Percentiles rank a stretch among this genome's conserved stretches.
These are phyloP conservation scores for Nomada hirtipes DNA, from an alignment of 2,888 invertebrate genomes.

Conservation along the genomic window DNA sequence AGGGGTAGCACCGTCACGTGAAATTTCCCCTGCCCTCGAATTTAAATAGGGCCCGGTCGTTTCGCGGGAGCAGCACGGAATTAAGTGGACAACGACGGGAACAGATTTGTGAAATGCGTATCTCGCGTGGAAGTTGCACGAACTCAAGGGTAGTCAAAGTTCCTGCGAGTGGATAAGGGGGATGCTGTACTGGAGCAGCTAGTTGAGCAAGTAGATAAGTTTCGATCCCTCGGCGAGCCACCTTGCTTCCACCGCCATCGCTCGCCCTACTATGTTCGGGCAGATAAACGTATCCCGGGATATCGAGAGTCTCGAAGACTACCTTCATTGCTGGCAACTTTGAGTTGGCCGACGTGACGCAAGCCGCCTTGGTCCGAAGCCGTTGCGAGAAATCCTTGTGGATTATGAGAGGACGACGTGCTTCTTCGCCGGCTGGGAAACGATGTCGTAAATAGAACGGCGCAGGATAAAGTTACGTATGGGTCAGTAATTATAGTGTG, in stretches of 20 bases:
- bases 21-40: constrained; percentile 38
- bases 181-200: constrained; percentile 78
- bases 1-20: background rate
- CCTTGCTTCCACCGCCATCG: constrained; percentile 76
- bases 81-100: constrained; percentile 69
- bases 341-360: constrained; percentile 63
- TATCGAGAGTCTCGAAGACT: constrained; percentile 67
- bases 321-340: constrained; percentile 68
- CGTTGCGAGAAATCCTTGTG: constrained; percentile 60
- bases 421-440: constrained; percentile 40
- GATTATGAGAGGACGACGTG: constrained; percentile 63
- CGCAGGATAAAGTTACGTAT: constrained; percentile 46
- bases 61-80: constrained; percentile 58
- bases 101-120: constrained; percentile 81
- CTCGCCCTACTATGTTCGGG: constrained; percentile 70
- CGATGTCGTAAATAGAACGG: constrained; percentile 34
- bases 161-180: constrained; percentile 80
- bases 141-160: constrained; percentile 76
- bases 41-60: constrained; percentile 25
- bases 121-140: constrained; percentile 75
- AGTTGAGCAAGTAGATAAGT: constrained; percentile 84
- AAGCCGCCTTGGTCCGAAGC: constrained; percentile 47
- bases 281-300: constrained; percentile 76
- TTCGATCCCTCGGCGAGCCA: constrained; percentile 82
- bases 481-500: constrained; percentile 38